Evolutionary conservation across 2,797 vertebrate species (phyloP), one percentile per base, ranked within the genome.

Genomic region (Neopelma chrysocephalum): DNA sequence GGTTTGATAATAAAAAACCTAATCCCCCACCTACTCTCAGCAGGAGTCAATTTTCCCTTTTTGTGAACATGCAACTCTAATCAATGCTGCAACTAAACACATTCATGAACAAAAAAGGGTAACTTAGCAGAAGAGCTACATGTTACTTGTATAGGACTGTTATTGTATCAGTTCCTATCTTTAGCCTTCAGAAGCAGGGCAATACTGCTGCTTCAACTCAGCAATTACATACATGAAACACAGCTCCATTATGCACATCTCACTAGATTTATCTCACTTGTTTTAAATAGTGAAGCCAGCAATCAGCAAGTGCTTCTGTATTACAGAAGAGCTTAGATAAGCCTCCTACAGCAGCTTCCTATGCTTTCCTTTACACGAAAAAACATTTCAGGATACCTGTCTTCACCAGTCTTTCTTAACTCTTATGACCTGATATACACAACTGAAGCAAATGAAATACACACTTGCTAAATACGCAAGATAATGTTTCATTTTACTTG

Each of bases 11-110:
- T 25, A 83, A 95, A 90, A 95, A 92, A 22, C 3, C 17, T 29
- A 69, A 91, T 45, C 81, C 42, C 50, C 75, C 60, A 90, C 82
- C 82, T 81, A 86, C 58, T 45, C 85, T 58, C 89, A 62, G 61
- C 77, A 53, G 66, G 77, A 89, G 73, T 82, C 70, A 79, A 75
- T 78, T 94, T 95, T 93, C 73, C 70, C 80, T 94, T 96, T 96
- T 94, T 79, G 72, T 82, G 82, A 93, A 84, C 29, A 76, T 23
- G 48, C 19, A 79, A 10, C 60, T 87, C 45, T 27, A 50, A 48
- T 69, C 79, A 81, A 81, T 73, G 23, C 18, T 83, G 79, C 69
- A 93, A 88, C 77, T 75, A 91, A 40, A 82, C 50, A 69, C n/a
- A 64, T 71, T 78, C 54, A 75, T 3, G 10, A 48, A 69, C 34